Evolutionary conservation across 2,888 invertebrate species (phyloP).

Genomic region (Nesidiocoris tenuis): DNA sequence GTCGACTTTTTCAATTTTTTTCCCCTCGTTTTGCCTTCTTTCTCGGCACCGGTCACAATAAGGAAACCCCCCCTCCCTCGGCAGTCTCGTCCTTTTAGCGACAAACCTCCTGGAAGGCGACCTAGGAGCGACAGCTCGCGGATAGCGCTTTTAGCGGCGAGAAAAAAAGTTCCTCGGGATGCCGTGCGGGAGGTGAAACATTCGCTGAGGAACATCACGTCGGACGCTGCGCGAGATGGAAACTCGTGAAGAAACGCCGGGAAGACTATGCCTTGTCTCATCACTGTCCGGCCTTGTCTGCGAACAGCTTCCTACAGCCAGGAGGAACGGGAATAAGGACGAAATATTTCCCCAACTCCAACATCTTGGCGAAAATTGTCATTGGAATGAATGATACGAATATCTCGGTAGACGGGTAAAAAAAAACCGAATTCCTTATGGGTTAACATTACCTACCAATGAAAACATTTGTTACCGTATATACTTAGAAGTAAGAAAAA

Average conservation of each 20-base stretch:
- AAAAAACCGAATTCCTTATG: too few relatives aligned
- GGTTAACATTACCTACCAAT: too few relatives aligned
- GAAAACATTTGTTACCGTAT: too few relatives aligned
- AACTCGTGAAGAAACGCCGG: background rate
- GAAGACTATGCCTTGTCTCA: background rate
- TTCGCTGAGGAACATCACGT: background rate
- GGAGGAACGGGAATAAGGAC: background rate
- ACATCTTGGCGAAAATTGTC: too few relatives aligned
- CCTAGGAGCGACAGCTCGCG: background rate
- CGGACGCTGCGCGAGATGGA: background rate
- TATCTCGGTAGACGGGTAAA: too few relatives aligned
- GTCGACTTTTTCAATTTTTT: background rate
- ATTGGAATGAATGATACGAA: too few relatives aligned
- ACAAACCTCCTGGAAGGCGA: background rate
- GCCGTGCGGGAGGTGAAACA: background rate
- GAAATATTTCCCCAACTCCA: background rate
- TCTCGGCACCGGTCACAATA: background rate
- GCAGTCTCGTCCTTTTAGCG: background rate
- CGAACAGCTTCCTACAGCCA: background rate
- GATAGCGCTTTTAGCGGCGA: background rate
- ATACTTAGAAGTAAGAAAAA: too few relatives aligned
- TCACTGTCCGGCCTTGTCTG: background rate
- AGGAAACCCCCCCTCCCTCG: background rate
- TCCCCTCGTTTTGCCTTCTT: background rate
- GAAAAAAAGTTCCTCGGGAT: background rate